A percentile compares a stretch with the other conserved stretches of the same genome.
These are phyloP conservation scores for Drosophila mauritiana DNA, from an alignment of 1,140 invertebrate species.

Conservation along the genomic window DNA sequence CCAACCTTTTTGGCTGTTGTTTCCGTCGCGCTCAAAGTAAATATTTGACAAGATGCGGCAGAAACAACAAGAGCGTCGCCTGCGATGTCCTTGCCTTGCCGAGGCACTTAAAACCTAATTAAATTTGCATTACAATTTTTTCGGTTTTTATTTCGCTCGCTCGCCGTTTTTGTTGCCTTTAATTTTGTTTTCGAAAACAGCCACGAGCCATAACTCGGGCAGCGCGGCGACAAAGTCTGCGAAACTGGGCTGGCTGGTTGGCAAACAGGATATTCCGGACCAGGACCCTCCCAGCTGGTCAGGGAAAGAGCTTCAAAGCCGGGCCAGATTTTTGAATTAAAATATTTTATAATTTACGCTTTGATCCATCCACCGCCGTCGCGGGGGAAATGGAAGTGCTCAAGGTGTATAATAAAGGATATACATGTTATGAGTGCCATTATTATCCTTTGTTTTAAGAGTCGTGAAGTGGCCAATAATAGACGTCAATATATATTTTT, in stretches of 20 bases:
- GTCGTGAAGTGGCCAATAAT: neutral
- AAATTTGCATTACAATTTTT: constrained; percentile 82
- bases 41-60: constrained; percentile 73
- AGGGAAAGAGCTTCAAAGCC: constrained; percentile 15
- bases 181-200: constrained; percentile 79
- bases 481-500: neutral
- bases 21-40: constrained; percentile 74
- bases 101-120: constrained; percentile 82
- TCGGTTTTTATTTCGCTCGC: constrained; percentile 47
- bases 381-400: neutral
- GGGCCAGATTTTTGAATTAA: constrained; percentile 38
- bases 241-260: constrained; percentile 56
- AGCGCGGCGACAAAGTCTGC: constrained; percentile 37
- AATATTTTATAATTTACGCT: constrained; percentile 54
- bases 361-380: constrained; percentile 40
- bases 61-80: constrained; percentile 43
- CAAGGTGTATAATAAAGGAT: neutral
- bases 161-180: constrained; percentile 40
- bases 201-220: constrained; percentile 61
- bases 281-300: constrained; percentile 14
- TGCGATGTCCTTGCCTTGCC: constrained; percentile 62
- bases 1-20: constrained; percentile 77
- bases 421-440: neutral
- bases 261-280: constrained; percentile 57
- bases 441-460: neutral